Evolutionary conservation across 2,797 vertebrate genomes (phyloP).

Genomic region (Mionectes olivaceus): DNA sequence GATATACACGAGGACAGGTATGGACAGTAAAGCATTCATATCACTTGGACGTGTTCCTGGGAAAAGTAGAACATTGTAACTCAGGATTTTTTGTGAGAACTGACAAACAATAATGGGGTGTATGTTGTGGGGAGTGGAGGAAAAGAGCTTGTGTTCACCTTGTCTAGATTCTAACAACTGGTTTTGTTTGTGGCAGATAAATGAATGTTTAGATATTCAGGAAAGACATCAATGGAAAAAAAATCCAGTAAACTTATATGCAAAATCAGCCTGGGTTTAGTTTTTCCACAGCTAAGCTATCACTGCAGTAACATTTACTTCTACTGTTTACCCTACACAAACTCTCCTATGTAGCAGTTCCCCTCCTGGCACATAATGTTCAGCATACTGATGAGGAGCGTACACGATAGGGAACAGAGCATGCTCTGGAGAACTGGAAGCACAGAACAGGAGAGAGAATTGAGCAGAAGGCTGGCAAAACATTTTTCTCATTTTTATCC

Average conservation of each 20-base stretch:
- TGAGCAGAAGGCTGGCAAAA: background rate
- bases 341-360: constrained; percentile 22
- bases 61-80: background rate
- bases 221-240: background rate
- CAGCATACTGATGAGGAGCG: constrained; percentile 56
- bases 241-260: background rate
- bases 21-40: background rate
- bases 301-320: background rate
- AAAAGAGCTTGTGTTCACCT: background rate
- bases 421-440: background rate
- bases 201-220: background rate
- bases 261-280: background rate
- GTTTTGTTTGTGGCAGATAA: background rate
- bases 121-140: accelerated
- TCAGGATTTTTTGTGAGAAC: background rate
- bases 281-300: background rate
- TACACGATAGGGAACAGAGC: background rate
- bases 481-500: background rate
- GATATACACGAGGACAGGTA: constrained; percentile 95
- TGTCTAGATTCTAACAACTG: background rate
- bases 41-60: background rate
- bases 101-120: accelerated
- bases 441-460: background rate
- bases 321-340: constrained; percentile 46
- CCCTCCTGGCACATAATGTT: constrained; percentile 11